Evolutionary conservation across 2,113 vertebrate species (phyloP).

Genomic region (Leuciscus idus): DNA sequence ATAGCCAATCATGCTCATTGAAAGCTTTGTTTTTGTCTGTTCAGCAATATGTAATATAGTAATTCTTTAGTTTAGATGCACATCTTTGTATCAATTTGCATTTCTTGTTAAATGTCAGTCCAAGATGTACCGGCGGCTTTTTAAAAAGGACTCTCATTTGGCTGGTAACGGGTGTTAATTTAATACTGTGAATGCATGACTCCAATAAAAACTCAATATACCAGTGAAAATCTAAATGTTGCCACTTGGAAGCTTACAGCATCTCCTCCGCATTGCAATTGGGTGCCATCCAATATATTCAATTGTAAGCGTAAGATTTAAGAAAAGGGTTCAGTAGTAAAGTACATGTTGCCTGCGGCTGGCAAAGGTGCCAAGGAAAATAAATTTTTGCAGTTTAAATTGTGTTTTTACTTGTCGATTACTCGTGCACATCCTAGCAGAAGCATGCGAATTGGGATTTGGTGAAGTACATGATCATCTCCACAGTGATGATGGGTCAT

Average conservation of each 20-base stretch:
- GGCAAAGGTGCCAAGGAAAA: background rate
- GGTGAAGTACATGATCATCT: background rate
- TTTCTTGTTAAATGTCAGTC: slow-evolving; percentile 11
- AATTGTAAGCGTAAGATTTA: background rate
- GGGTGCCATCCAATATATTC: background rate
- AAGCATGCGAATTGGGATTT: background rate
- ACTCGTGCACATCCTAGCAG: background rate
- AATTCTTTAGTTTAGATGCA: background rate
- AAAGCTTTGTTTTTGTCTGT: background rate
- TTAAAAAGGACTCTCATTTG: background rate
- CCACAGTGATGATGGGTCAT: background rate
- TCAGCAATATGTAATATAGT: background rate
- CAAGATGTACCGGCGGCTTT: background rate
- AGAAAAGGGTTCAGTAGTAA: background rate
- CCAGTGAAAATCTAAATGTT: background rate
- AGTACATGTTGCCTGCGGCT: background rate
- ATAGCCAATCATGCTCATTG: background rate
- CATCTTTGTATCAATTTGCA: background rate
- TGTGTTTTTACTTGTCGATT: background rate
- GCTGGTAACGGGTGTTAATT: background rate
- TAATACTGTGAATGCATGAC: background rate
- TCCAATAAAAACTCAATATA: background rate
- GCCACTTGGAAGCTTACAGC: background rate
- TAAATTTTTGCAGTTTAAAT: background rate
- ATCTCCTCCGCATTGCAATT: background rate